These are phyloP conservation scores for Synaphobranchus kaupii DNA, from an alignment of 2,797 vertebrate genomes.

Conservation along the genomic window DNA sequence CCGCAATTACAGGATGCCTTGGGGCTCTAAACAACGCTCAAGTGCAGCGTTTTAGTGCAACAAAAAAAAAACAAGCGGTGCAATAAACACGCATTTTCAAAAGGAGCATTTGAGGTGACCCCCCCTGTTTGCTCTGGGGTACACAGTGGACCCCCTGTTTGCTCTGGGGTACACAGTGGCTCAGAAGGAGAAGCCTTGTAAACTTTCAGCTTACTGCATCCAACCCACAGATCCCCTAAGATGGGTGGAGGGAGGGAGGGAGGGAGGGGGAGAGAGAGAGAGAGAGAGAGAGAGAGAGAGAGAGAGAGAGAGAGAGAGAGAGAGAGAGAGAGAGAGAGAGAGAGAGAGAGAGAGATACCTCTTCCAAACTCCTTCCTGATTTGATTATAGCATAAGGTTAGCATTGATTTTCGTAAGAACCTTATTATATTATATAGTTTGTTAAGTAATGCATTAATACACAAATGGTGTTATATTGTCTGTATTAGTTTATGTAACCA, in stretches of 20 bases:
- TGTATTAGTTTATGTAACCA: neutral
- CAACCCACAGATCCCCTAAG: neutral
- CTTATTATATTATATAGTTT: neutral
- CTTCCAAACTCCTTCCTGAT: neutral
- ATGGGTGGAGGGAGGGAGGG: too few relatives aligned
- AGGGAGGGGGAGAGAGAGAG: neutral
- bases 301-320: neutral
- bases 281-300: neutral
- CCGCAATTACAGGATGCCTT: neutral
- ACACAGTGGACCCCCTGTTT: neutral
- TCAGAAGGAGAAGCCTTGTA: neutral
- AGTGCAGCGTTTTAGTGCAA: neutral
- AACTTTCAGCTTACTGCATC: neutral
- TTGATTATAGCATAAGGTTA: neutral
- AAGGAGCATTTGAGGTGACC: neutral
- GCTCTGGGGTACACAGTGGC: neutral
- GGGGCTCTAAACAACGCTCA: neutral
- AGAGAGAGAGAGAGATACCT: neutral
- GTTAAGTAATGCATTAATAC: neutral
- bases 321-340: neutral
- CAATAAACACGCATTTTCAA: neutral
- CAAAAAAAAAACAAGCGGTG: neutral
- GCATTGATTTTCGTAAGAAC: neutral
- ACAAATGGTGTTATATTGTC: neutral
- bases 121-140: neutral